Conservation (phyloP, 2,888 invertebrate species). For the Melanargia galathea region DNA sequence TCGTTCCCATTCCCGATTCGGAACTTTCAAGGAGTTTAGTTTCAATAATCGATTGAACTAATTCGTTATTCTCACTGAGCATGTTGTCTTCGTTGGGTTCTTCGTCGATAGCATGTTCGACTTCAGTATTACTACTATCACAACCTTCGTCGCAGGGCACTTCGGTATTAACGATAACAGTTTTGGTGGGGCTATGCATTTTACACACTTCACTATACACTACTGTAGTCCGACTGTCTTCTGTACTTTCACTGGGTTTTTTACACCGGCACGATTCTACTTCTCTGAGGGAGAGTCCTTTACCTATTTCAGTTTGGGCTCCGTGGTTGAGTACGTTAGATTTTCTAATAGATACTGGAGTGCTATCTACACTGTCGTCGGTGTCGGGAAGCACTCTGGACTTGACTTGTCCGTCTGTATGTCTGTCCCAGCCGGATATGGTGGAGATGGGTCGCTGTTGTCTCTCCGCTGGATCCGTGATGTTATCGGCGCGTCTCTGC, state of each 20-base stretch:
- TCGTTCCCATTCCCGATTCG: conserved; percentile 68
- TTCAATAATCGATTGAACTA: conserved; percentile 64
- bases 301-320: conserved; percentile 76
- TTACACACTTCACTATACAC: conserved; percentile 86
- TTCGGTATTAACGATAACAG: conserved; percentile 53
- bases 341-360: conserved; percentile 51
- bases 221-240: conserved; percentile 64
- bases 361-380: conserved; percentile 52
- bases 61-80: conserved; percentile 54
- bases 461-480: conserved; percentile 96
- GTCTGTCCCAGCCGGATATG: conserved; percentile 96
- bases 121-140: conserved; percentile 61
- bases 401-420: conserved; percentile 48
- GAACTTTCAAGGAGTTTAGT: conserved; percentile 65
- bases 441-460: conserved; percentile 97
- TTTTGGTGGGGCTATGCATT: conserved; percentile 79
- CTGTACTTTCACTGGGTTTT: conserved; percentile 45
- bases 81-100: conserved; percentile 47
- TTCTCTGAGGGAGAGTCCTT: conserved; percentile 69
- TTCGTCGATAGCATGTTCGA: conserved; percentile 64
- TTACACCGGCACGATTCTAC: conserved; percentile 71
- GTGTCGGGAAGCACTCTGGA: conserved; percentile 47
- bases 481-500: conserved; percentile 95
- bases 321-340: conserved; percentile 68
- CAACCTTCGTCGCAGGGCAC: conserved; percentile 61